Conservation (phyloP, 1,140 invertebrate species). For the Euschistus heros region DNA sequence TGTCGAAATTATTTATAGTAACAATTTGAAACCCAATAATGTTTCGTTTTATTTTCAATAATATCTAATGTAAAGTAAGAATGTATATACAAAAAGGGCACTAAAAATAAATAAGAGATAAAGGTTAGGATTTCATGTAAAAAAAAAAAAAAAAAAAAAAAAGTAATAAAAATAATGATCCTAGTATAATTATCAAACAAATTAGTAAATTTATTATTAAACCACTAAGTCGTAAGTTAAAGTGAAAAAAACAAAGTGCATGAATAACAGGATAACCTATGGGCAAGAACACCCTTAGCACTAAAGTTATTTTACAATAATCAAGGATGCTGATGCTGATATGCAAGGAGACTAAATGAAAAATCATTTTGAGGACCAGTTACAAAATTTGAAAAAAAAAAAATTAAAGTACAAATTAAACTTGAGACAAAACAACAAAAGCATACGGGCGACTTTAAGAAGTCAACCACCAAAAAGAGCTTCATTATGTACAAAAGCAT, state of each 20-base stretch:
- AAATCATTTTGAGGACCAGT: background rate
- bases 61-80: no score
- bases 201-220: background rate
- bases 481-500: slow-evolving; percentile 8
- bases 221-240: background rate
- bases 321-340: slow-evolving; percentile 9
- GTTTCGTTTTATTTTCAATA: no score
- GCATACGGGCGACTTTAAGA: slow-evolving; percentile 6
- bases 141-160: background rate
- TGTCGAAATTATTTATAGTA: no score
- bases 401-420: background rate
- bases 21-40: no score
- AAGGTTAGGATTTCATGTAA: background rate
- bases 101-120: background rate
- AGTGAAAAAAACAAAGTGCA: slow-evolving; percentile 1
- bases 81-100: no score
- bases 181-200: background rate
- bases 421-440: slow-evolving; percentile 4
- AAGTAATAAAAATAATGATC: background rate
- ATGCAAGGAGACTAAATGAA: slow-evolving; percentile 15
- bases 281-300: background rate
- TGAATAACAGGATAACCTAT: slow-evolving; percentile 4
- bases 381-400: slow-evolving; percentile 7
- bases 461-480: slow-evolving; percentile 7
- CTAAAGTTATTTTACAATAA: slow-evolving; percentile 2